Base-by-base conservation (phyloP, 2,888 invertebrate genomes). In the Lottia gigantea region DNA sequence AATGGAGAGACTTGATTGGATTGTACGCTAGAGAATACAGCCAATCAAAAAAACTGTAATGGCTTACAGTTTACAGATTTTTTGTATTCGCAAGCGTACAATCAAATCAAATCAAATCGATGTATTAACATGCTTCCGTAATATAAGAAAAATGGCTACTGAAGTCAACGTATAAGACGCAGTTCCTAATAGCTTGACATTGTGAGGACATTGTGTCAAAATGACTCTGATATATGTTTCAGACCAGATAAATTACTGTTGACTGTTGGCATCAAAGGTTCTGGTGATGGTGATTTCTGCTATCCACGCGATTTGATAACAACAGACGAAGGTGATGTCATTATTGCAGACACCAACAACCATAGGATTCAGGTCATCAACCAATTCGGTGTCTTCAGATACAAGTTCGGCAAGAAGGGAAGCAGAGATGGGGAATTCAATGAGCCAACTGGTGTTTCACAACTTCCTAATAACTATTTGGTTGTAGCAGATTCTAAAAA, bases 401-500 rank as follows among this genome's bases (percentile, higher is more conserved):
- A 70, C 25, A 76, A 74, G 31, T 80, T 86, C 55, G 87, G 87
- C 3, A 71, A 49, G 6, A 75, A 76, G 65, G 86, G 87, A 1
- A 73, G 45, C 0, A 76, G 74, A 12, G 71, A 77, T 25, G 81
- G 83, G 11, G 75, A 87, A 70, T 85, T 87, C 71, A 77, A 85
- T 61, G 80, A 83, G 55, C 87, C 87, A 8, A 78, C 79, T 4
- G 85, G 80, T 16, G 83, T 87, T 0, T 76, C 81, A 7, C 82
- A 82, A 68, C 67, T 85, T 47, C 81, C 82, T 8, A 85, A 85
- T 74, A 85, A 81, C 1, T 82, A 85, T 62, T 67, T 85, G n/a
- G 84, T 82, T 7, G 85, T 87, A 14, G 85, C 86, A 7, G 87
- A 87, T 69, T 82, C 80, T 61, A 82, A 80, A 66, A 87, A 86